Percentiles rank a stretch among this genome's conserved stretches.
Conservation (phyloP, 2,888 invertebrate genomes). For the Pseudococcus viburni region DNA sequence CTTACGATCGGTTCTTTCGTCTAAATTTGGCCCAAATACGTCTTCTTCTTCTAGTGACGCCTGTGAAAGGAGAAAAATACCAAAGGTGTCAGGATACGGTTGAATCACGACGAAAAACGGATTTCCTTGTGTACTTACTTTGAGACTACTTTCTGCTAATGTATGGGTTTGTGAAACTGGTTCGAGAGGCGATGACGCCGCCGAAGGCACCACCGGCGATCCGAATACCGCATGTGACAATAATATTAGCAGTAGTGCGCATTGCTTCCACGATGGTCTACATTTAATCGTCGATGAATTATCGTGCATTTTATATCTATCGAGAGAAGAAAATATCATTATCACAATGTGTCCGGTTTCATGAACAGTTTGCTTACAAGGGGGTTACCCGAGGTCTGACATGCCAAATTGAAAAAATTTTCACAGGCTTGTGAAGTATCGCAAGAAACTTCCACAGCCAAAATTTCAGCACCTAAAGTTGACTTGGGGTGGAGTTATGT, state of each 20-base stretch:
- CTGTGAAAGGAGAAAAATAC: slow-evolving; percentile 45
- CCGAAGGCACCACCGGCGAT: slow-evolving; percentile 59
- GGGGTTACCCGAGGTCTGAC: too few relatives aligned
- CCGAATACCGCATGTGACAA: slow-evolving; percentile 65
- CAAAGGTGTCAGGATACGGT: not conserved
- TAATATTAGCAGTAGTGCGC: slow-evolving; percentile 62
- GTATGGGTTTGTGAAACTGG: slow-evolving; percentile 55
- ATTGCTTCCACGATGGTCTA: slow-evolving; percentile 64
- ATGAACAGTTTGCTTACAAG: not conserved
- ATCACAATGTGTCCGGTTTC: not conserved
- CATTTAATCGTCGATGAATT: slow-evolving; percentile 49
- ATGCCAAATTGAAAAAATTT: too few relatives aligned
- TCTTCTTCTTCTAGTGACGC: slow-evolving; percentile 67
- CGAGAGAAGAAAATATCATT: not conserved
- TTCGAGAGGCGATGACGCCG: slow-evolving; percentile 2
- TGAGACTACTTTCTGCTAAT: slow-evolving; percentile 40
- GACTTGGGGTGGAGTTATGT: too few relatives aligned
- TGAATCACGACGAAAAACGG: too few relatives aligned
- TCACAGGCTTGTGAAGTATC: too few relatives aligned
- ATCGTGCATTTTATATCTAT: slow-evolving; percentile 58
- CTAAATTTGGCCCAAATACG: slow-evolving; percentile 67
- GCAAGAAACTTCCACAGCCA: too few relatives aligned
- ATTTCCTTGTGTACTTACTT: slow-evolving; percentile 21
- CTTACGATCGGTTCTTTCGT: slow-evolving; percentile 67
- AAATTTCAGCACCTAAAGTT: too few relatives aligned